phyloP scores from a whole-genome alignment of 2,888 invertebrate species.

The Athripsodes cinereus region DNA sequence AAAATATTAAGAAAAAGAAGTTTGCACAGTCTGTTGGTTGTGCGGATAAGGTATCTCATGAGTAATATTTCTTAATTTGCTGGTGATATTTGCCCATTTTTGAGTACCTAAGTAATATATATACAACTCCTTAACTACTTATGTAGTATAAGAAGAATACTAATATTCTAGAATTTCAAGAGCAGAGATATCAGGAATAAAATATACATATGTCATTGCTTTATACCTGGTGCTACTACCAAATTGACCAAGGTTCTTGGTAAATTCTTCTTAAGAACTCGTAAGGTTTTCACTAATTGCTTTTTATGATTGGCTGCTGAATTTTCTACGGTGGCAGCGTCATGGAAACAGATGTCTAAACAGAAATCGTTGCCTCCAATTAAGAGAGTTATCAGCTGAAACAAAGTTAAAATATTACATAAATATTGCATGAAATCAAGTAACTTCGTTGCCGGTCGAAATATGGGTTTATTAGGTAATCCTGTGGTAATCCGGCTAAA shows the following conservation, averaged over 20 bases:
- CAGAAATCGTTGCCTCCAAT: conserved; percentile 61
- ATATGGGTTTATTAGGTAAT: too few relatives aligned
- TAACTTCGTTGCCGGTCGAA: too few relatives aligned
- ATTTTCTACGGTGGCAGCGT: conserved; percentile 40
- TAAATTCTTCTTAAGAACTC: conserved; percentile 50
- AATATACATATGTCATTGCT: not conserved
- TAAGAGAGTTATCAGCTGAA: conserved; percentile 50
- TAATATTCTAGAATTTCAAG: not conserved
- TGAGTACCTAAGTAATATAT: too few relatives aligned
- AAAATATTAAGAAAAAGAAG: not conserved
- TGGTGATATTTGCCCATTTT: too few relatives aligned
- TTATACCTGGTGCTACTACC: conserved; percentile 44
- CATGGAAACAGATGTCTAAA: conserved; percentile 45
- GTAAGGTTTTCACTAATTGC: conserved; percentile 44
- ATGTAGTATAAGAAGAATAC: not conserved
- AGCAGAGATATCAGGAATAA: not conserved
- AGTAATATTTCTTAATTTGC: too few relatives aligned
- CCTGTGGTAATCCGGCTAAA: too few relatives aligned
- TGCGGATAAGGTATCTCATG: too few relatives aligned
- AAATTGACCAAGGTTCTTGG: conserved; percentile 56
- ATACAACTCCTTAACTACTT: too few relatives aligned
- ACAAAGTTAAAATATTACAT: conserved; percentile 24
- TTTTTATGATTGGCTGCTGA: conserved; percentile 41
- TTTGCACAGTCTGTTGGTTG: too few relatives aligned
- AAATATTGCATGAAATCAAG: too few relatives aligned